Evolutionary conservation across 2,113 vertebrate genomes (phyloP).

Genomic region (Pseudolaguvia tuberculata): DNA sequence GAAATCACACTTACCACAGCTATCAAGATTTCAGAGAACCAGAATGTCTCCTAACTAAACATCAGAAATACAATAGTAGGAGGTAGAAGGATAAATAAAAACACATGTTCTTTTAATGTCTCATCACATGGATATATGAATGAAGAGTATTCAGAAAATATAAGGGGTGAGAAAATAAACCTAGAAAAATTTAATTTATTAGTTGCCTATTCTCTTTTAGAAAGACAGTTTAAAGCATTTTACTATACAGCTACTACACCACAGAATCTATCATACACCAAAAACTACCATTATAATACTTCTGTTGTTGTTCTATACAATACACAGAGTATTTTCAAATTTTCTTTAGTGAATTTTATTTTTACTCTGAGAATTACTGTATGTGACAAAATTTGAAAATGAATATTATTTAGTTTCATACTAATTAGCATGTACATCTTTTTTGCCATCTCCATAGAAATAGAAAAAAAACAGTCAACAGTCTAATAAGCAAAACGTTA

Average conservation of each 20-base stretch:
- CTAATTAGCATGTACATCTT: conserved; percentile 4
- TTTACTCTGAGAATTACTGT: too few relatives aligned
- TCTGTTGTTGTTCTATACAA: too few relatives aligned
- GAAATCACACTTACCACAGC: neutral
- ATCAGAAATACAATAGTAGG: neutral
- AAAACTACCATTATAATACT: too few relatives aligned
- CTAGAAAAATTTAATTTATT: too few relatives aligned
- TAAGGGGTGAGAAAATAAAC: neutral
- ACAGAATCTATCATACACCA: neutral
- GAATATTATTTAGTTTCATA: too few relatives aligned
- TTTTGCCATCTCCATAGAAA: neutral
- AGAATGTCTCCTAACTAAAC: neutral
- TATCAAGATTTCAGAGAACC: neutral
- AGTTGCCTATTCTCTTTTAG: too few relatives aligned
- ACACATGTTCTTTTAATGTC: too few relatives aligned
- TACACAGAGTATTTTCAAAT: too few relatives aligned
- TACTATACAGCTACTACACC: neutral
- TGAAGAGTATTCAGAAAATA: neutral
- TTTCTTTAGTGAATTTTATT: too few relatives aligned
- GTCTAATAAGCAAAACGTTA: conserved; percentile 16
- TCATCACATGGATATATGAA: neutral
- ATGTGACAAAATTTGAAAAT: too few relatives aligned
- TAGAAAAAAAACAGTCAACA: neutral
- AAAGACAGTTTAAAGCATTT: too few relatives aligned
- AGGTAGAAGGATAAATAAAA: neutral